Conservation (phyloP, 2,888 invertebrate species). For the Macrosoma leucophasiata region DNA sequence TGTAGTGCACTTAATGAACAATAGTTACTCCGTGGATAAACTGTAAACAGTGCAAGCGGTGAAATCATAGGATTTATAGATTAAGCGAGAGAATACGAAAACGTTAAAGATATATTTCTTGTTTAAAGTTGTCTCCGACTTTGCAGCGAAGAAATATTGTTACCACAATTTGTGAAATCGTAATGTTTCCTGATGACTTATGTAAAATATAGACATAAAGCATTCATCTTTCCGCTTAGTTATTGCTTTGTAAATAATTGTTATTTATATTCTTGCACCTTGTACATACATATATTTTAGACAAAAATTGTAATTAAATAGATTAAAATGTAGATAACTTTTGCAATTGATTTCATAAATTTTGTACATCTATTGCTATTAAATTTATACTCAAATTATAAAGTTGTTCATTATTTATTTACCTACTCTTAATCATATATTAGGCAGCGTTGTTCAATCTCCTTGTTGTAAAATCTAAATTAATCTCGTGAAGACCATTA, state of each 20-base stretch:
- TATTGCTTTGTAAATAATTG: conserved; percentile 60
- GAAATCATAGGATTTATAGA: conserved; percentile 55
- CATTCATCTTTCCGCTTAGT: conserved; percentile 34
- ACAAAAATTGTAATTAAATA: conserved; percentile 27
- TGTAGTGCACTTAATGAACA: conserved; percentile 55
- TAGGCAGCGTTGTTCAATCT: too few relatives aligned
- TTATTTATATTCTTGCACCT: conserved; percentile 44
- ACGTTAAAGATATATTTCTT: conserved; percentile 55
- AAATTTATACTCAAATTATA: conserved; percentile 21
- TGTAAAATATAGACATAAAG: conserved; percentile 33
- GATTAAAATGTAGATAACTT: conserved; percentile 33
- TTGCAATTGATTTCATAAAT: conserved; percentile 38
- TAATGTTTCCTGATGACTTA: conserved; percentile 32
- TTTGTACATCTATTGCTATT: conserved; percentile 30
- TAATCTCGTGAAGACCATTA: conserved; percentile 32
- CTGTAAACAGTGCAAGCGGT: conserved; percentile 51
- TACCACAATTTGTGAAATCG: conserved; percentile 30
- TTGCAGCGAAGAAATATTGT: conserved; percentile 31
- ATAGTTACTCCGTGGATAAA: conserved; percentile 56
- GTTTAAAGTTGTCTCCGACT: conserved; percentile 43
- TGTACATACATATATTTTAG: conserved; percentile 34
- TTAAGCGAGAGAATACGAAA: too few relatives aligned
- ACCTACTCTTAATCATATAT: background rate
- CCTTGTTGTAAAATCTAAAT: conserved; percentile 3
- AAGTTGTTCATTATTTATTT: conserved; percentile 9